Evolutionary conservation across 2,797 vertebrate genomes (phyloP).

Genomic region (Lates japonicus): DNA sequence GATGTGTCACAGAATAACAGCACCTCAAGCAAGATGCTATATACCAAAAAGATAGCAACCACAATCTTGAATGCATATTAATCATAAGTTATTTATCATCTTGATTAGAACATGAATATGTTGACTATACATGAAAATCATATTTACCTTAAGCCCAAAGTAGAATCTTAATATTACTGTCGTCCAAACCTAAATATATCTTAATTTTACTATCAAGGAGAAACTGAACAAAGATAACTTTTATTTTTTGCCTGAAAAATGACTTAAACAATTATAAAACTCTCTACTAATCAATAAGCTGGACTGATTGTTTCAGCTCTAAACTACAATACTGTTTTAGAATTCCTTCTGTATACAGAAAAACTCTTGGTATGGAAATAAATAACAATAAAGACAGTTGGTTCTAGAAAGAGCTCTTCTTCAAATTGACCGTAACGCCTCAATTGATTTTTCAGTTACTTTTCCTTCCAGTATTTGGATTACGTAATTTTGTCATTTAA

Average conservation of each 20-base stretch:
- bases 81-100: not conserved
- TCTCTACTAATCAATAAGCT: not conserved
- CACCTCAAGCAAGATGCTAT: not conserved
- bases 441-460: too few species aligned
- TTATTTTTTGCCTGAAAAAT: not conserved
- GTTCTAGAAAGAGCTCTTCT: too few species aligned
- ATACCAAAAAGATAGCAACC: not conserved
- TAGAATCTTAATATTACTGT: not conserved
- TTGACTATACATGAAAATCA: not conserved
- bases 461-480: not conserved
- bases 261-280: not conserved
- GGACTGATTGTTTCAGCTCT: not conserved
- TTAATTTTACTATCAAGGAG: not conserved
- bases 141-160: not conserved
- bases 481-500: not conserved
- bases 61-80: not conserved
- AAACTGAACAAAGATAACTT: not conserved
- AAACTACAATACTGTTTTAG: not conserved
- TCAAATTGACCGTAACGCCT: not conserved
- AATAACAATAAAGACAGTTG: too few species aligned
- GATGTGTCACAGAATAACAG: slow-evolving; percentile 54
- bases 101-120: not conserved
- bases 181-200: not conserved
- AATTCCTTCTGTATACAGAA: too few species aligned
- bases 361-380: too few species aligned